Percentiles rank a stretch among this genome's conserved stretches.
These are phyloP conservation scores for Epinotia brunnichana DNA, from an alignment of 2,888 invertebrate species.

Conservation along the genomic window DNA sequence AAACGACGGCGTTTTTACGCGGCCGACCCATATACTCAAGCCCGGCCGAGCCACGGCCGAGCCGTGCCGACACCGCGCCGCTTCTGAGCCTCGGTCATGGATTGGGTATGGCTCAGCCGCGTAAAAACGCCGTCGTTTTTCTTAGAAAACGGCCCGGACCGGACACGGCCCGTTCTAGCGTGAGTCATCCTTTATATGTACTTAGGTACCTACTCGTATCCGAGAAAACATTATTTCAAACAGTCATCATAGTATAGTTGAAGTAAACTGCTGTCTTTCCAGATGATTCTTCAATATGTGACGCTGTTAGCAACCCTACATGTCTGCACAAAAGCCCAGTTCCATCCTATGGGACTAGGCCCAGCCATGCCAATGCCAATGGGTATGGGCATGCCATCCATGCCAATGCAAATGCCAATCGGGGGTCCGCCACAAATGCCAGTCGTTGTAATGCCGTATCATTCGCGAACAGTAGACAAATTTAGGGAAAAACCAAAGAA, in stretches of 20 bases:
- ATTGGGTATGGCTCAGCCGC: too few relatives aligned
- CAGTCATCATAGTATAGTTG: not conserved
- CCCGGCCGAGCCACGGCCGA: too few relatives aligned
- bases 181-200: too few relatives aligned
- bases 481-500: slow-evolving; percentile 28
- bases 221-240: too few relatives aligned
- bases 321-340: slow-evolving; percentile 15
- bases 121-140: too few relatives aligned
- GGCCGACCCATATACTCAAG: too few relatives aligned
- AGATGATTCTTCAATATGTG: slow-evolving; percentile 30
- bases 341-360: slow-evolving; percentile 47
- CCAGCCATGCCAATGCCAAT: slow-evolving; percentile 50
- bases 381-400: slow-evolving; percentile 33
- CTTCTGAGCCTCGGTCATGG: too few relatives aligned
- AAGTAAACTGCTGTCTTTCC: slow-evolving; percentile 13
- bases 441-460: slow-evolving; percentile 71
- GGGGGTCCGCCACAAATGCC: slow-evolving; percentile 46
- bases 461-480: slow-evolving; percentile 57
- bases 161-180: too few relatives aligned
- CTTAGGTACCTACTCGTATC: too few relatives aligned
- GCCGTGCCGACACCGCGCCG: too few relatives aligned
- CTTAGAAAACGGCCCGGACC: too few relatives aligned
- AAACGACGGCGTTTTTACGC: too few relatives aligned
- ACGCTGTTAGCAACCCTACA: slow-evolving; percentile 9
- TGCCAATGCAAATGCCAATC: slow-evolving; percentile 54